These are phyloP conservation scores for Lochmaea crataegi DNA, from an alignment of 2,888 invertebrate species.

Conservation along the genomic window DNA sequence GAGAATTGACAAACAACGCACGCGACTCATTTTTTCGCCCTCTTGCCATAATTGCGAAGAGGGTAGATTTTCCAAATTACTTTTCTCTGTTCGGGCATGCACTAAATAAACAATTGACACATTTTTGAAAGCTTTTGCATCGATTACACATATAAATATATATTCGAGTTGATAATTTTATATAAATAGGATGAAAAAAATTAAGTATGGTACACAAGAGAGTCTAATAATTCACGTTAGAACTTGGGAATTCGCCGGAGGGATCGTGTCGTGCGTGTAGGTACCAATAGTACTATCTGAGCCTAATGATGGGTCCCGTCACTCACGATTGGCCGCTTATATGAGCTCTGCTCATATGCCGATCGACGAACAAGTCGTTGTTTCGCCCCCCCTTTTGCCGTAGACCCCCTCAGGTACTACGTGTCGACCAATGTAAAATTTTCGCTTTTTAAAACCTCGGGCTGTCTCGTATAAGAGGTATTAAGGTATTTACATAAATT, in stretches of 20 bases:
- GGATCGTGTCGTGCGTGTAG: constrained; percentile 51
- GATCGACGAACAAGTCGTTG: constrained; percentile 21
- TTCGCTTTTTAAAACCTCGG: constrained; percentile 53
- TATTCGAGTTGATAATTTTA: background rate
- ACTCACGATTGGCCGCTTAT: constrained; percentile 63
- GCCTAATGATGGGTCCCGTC: constrained; percentile 66
- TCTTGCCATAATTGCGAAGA: constrained; percentile 20
- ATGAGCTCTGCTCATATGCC: constrained; percentile 59
- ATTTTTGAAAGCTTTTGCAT: constrained; percentile 17
- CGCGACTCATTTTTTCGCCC: constrained; percentile 38
- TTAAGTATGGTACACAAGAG: background rate
- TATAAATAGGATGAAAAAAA: background rate
- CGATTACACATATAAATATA: background rate
- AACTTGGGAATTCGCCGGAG: constrained; percentile 55
- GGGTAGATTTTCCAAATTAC: constrained; percentile 16
- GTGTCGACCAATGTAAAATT: constrained; percentile 58
- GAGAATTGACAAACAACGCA: constrained; percentile 36
- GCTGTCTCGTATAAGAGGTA: constrained; percentile 54
- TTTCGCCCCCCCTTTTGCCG: constrained; percentile 2
- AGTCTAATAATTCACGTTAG: constrained; percentile 39
- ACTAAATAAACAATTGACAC: constrained; percentile 18
- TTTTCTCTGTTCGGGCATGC: constrained; percentile 17
- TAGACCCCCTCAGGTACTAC: constrained; percentile 43
- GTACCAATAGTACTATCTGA: constrained; percentile 50
- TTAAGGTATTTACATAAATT: constrained; percentile 65